phyloP scores from a whole-genome alignment of 64 coral and sea anemone genomes.

The Orbicella faveolata region DNA sequence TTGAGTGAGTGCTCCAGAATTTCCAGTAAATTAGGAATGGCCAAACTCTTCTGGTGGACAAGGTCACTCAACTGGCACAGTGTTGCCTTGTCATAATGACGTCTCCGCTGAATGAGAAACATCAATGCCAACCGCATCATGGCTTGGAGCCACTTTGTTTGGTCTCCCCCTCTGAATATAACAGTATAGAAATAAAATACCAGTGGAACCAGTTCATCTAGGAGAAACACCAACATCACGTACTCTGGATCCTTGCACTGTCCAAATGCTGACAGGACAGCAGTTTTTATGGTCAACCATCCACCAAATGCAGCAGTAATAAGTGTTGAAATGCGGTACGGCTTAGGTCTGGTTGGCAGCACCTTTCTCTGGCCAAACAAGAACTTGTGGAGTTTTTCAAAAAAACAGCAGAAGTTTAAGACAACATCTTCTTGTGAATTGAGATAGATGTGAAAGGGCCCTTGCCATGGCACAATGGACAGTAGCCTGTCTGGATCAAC shows the following conservation, averaged over 20 bases:
- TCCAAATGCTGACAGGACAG: conserved; percentile 10
- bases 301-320: conserved; percentile 30
- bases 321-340: too few species aligned
- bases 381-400: background rate
- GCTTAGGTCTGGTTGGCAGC: conserved; percentile 6
- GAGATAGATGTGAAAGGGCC: conserved; percentile 42
- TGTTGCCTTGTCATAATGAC: conserved; percentile 53
- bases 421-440: conserved; percentile 66
- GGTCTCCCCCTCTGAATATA: conserved; percentile 18
- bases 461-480: conserved; percentile 51
- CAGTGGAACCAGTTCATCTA: conserved; percentile 46
- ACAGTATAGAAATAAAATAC: conserved; percentile 32
- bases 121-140: background rate
- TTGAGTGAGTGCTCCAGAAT: background rate
- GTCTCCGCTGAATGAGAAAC: conserved; percentile 21
- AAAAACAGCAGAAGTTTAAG: conserved; percentile 28
- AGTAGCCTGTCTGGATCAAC: conserved; percentile 15
- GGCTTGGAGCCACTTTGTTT: background rate
- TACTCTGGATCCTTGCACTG: conserved; percentile 41
- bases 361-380: background rate
- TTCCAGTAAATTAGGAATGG: too few species aligned
- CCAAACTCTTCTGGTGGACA: background rate
- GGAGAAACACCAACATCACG: background rate
- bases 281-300: conserved; percentile 9
- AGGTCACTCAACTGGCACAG: conserved; percentile 36